Evolutionary conservation across 2,113 vertebrate genomes (phyloP).

Genomic region (Myotis brandtii): DNA sequence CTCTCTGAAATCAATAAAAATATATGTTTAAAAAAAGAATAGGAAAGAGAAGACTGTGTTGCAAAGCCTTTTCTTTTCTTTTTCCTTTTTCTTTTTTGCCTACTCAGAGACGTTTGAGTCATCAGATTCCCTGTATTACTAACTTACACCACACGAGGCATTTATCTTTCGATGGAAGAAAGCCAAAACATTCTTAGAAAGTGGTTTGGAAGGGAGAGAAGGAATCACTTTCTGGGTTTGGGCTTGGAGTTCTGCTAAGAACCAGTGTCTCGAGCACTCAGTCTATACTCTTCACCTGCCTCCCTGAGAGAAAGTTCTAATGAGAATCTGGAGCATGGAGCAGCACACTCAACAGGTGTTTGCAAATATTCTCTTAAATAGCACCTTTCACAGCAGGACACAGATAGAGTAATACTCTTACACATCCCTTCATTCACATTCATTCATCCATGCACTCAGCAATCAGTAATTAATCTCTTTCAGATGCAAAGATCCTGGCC

Average conservation of each 20-base stretch:
- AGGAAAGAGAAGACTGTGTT: not conserved
- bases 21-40: not conserved
- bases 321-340: not conserved
- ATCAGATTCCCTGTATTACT: not conserved
- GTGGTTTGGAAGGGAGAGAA: not conserved
- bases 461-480: not conserved
- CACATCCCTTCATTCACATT: too few species aligned
- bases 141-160: not conserved
- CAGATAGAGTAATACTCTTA: not conserved
- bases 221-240: not conserved
- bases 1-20: too few species aligned
- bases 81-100: not conserved
- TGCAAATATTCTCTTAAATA: not conserved
- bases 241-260: not conserved
- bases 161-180: not conserved
- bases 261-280: not conserved
- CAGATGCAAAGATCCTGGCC: not conserved
- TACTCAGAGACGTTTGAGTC: not conserved
- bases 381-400: not conserved
- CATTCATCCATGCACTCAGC: not conserved
- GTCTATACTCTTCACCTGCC: not conserved
- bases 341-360: not conserved
- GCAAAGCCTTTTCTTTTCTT: not conserved
- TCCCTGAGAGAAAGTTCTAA: not conserved
- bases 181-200: slow-evolving; percentile 42